Evolutionary conservation across 2,888 invertebrate genomes (phyloP).

Genomic region (Chirona hameri): DNA sequence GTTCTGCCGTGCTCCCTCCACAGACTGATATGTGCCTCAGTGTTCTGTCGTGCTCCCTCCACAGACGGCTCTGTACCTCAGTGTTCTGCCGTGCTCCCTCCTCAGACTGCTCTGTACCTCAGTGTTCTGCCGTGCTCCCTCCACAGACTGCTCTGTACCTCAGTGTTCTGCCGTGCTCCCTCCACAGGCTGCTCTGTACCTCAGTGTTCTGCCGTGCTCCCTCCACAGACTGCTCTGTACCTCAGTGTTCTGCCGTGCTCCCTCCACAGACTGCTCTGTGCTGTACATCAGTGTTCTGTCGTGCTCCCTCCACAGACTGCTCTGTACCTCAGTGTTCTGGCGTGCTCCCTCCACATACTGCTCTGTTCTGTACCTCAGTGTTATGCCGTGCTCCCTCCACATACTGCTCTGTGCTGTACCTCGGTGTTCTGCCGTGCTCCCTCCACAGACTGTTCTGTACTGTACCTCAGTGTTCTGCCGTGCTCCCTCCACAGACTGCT

Average conservation of each 20-base stretch:
- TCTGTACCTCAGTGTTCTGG: no score
- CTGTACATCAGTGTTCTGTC: slow-evolving; percentile 1
- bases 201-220: not conserved
- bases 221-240: not conserved
- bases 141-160: not conserved
- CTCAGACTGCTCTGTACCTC: not conserved
- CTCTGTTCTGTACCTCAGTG: no score
- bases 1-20: no score
- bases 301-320: slow-evolving; percentile 65
- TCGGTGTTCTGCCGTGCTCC: no score
- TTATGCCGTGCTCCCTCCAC: no score
- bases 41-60: no score
- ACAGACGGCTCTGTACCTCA: not conserved
- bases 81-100: not conserved
- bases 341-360: no score
- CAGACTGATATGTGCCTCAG: no score
- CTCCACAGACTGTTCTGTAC: no score
- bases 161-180: slow-evolving; percentile 29
- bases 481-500: no score
- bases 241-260: not conserved
- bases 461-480: no score
- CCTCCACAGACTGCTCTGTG: not conserved
- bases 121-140: not conserved
- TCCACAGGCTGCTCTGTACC: slow-evolving; percentile 79
- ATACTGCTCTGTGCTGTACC: no score